These are phyloP conservation scores for Agriopis leucophaearia DNA, from an alignment of 2,888 invertebrate genomes.

Conservation along the genomic window DNA sequence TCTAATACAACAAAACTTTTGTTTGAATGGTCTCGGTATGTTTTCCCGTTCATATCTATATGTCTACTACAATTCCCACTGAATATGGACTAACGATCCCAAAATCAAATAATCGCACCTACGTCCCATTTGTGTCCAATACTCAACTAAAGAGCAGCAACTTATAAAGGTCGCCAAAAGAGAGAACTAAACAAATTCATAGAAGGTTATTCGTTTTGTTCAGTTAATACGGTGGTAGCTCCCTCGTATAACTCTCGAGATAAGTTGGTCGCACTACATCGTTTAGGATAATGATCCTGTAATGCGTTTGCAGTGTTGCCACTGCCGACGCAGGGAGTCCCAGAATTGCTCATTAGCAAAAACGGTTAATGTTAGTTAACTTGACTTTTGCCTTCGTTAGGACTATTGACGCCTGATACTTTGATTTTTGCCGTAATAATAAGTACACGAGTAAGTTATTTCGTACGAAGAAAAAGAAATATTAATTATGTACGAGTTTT, in stretches of 20 bases:
- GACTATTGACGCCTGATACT: neutral
- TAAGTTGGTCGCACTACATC: constrained; percentile 37
- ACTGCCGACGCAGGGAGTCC: constrained; percentile 58
- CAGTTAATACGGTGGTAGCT: neutral
- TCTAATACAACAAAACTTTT: too few species aligned
- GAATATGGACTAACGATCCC: constrained; percentile 8
- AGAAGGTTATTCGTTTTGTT: neutral
- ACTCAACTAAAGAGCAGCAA: constrained; percentile 18
- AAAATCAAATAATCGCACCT: constrained; percentile 28
- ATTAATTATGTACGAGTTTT: too few species aligned
- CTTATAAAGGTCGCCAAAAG: neutral
- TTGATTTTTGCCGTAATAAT: too few species aligned
- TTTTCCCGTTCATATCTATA: neutral
- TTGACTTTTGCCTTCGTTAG: constrained; percentile 3
- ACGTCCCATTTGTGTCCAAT: constrained; percentile 45
- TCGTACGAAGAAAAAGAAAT: too few species aligned
- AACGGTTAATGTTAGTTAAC: constrained; percentile 49
- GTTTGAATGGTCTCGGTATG: too few species aligned
- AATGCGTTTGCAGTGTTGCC: constrained; percentile 82
- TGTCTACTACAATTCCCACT: neutral
- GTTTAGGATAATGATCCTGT: constrained; percentile 77
- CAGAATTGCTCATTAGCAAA: constrained; percentile 61
- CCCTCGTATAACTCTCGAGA: neutral
- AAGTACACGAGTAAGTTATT: too few species aligned
- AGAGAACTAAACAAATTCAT: neutral